Base-by-base conservation (phyloP, 2,888 invertebrate genomes). In the Allygus modestus region DNA sequence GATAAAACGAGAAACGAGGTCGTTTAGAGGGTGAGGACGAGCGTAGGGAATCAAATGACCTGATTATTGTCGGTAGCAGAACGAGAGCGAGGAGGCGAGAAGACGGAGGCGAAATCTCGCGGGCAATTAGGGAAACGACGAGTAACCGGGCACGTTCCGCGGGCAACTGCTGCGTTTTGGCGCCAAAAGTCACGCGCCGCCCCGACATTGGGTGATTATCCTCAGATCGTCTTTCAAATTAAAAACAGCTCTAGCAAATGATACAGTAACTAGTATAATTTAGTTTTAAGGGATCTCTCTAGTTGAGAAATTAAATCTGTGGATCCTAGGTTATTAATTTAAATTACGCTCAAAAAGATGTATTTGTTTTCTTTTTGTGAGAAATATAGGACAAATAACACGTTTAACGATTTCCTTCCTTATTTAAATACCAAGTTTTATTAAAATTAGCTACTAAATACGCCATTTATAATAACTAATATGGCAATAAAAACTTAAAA, bases 21-120 rank as follows among this genome's bases (percentile, higher is more conserved):
- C 23, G 11, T 61, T 43, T 46, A 77, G 31, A 77, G 69, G 41
- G 81, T 20, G 54, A 65, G 51, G 41, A 84, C 77, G 87, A 87
- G 88, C 88, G 87, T 87, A 54, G 31, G 31, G 89, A 89, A 85
- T 85, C 85, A 86, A 87, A 86, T 61, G 58, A 84, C 83, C 83
- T 83, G 82, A 87, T 84, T 65, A 87, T 28, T 84, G 75, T 33
- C 31, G 43, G 73, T 31, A 65, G 75, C 75, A 85, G 82, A 84
- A 75, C 69, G 54, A 37, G 83, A 84, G 54, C 58, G 61, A 82
- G 26, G 65, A 61, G 54, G 82, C 41, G 85, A 85, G 81, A 85
- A 88, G 84, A 85, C 46, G 81, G 33, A 54, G 41, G 61, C n/a
- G 81, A 43, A 51, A 65, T 65, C 65, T 65, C 28, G 65, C 65